Base-by-base conservation (phyloP, 2,113 vertebrate species). In the Trinectes maculatus region DNA sequence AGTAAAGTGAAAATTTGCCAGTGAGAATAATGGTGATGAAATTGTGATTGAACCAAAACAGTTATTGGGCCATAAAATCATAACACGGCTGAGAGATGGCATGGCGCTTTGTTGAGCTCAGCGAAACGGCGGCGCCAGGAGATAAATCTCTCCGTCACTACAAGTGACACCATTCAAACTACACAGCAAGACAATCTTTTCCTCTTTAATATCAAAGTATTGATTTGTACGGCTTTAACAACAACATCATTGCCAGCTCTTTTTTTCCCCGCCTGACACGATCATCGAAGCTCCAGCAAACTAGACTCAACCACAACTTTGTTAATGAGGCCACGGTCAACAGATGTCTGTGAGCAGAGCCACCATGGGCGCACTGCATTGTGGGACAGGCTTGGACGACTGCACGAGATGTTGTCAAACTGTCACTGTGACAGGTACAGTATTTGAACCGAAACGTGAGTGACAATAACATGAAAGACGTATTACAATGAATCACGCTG, bases 351-450 rank as follows among this genome's bases (percentile, higher is more conserved):
- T 7, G 19, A 54, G 71, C 63, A 4, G 39, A 63, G 61, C 57
- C 2, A 5, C 26, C 47, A 19, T 8, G 24, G 22, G 63, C 64
- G 51, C 67, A 10, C 40, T 31, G 39, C 69, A 29, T 53, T 49
- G 48, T 60, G 47, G 53, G 62, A 68, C 2, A 8, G 36, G 16
- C 40, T 60, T 31, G 47, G 21, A 71, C 39, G 42, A 71, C 16
- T 57, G 46, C 79, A 68, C 64, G 65, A 79, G 55, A 74, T 85
- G 54, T 63, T 77, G 72, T 75, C 55, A 82, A 77, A 73, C 58
- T 72, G 33, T 80, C 31, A 47, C 28, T 31, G 18, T 15, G 19
- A 44, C 33, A 65, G 49, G 57, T 60, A 63, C 40, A 53, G 71
- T 44, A 34, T 63, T 74, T 81, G 37, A 81, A 69, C 13, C 15